Evolutionary conservation across 2,888 invertebrate genomes (phyloP).

Genomic region (Rhorus exstirpatorius): DNA sequence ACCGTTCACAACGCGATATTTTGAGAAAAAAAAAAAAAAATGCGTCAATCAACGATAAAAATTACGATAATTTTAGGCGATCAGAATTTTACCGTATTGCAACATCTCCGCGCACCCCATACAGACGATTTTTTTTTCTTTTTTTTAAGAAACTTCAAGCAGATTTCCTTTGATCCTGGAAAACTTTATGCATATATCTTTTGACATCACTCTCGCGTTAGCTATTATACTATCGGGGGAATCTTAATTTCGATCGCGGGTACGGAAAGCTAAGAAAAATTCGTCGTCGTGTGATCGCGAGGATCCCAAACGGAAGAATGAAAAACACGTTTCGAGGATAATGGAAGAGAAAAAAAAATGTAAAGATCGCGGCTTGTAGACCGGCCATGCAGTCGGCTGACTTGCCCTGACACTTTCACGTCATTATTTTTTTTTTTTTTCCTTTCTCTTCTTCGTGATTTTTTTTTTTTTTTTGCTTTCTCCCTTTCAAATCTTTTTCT

Average conservation of each 20-base stretch:
- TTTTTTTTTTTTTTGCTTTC: constrained; percentile 18
- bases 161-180: constrained; percentile 18
- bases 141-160: neutral
- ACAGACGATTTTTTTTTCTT: no score
- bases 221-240: neutral
- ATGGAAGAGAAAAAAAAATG: constrained; percentile 35
- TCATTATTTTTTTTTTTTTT: constrained; percentile 5
- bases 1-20: no score
- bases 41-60: no score
- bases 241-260: constrained; percentile 55
- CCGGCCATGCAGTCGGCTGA: constrained; percentile 56
- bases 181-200: constrained; percentile 38
- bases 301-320: neutral
- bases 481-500: constrained; percentile 27
- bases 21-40: no score
- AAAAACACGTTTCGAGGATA: constrained; percentile 23
- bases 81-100: no score
- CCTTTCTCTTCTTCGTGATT: constrained; percentile 4
- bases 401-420: constrained; percentile 53
- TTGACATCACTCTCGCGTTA: constrained; percentile 22
- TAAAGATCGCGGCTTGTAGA: constrained; percentile 23
- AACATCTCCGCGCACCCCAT: no score
- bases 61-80: no score
- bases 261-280: constrained; percentile 4
- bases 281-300: constrained; percentile 22